Conservation (phyloP, 1,140 invertebrate genomes). For the Caenorhabditis inopinata region DNA sequence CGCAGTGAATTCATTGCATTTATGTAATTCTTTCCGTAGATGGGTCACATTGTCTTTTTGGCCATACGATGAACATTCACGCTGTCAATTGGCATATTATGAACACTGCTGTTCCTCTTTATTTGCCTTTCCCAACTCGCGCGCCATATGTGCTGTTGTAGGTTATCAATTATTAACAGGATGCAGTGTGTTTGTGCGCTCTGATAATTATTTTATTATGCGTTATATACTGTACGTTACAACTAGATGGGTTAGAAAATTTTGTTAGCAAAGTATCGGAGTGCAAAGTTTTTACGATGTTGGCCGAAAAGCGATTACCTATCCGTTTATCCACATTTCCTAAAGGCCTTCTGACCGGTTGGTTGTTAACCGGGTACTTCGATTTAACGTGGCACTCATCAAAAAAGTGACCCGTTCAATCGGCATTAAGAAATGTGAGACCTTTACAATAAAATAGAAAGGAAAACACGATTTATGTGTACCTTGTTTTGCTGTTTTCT, state of each 20-base stretch:
- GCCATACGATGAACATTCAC: not conserved
- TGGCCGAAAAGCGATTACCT: constrained; percentile 6
- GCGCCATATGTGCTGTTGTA: constrained; percentile 19
- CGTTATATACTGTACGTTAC: not conserved
- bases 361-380: not conserved
- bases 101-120: not conserved
- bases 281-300: not conserved
- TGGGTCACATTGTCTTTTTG: constrained; percentile 11
- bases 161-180: constrained; percentile 31
- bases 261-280: not conserved
- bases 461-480: not conserved
- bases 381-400: not conserved
- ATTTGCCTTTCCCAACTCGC: constrained; percentile 15
- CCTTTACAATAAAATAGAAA: not conserved
- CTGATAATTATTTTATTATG: constrained; percentile 9
- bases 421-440: not conserved
- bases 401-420: not conserved
- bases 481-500: not conserved
- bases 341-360: not conserved
- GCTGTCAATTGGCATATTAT: constrained; percentile 20
- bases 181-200: not conserved
- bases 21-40: constrained; percentile 24
- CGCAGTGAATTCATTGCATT: not conserved
- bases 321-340: constrained; percentile 6
- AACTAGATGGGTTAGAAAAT: not conserved